These are phyloP conservation scores for Scolanthus callimorphus DNA, from an alignment of 92 coral and sea anemone species.

Conservation along the genomic window DNA sequence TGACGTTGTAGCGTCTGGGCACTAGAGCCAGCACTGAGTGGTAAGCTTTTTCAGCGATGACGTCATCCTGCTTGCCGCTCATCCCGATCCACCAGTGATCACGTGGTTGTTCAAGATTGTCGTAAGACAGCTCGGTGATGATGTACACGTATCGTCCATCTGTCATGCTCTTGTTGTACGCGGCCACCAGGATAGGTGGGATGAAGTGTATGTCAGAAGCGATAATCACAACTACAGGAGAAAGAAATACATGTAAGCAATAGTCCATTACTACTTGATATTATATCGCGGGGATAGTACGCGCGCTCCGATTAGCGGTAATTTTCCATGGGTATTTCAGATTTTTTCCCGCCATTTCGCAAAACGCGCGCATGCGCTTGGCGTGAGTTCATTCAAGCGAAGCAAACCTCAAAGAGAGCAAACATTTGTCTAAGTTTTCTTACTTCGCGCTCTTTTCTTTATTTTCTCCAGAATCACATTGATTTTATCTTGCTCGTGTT, in stretches of 20 bases:
- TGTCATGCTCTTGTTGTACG: slow-evolving; percentile 63
- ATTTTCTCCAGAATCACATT: slow-evolving; percentile 33
- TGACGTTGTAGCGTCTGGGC: slow-evolving; percentile 52
- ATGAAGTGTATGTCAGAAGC: slow-evolving; percentile 41
- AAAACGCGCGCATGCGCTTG: no score
- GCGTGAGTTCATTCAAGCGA: no score
- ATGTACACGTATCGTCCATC: slow-evolving; percentile 77
- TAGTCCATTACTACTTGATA: no score
- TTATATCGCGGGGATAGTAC: no score
- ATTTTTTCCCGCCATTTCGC: no score
- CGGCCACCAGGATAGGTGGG: slow-evolving; percentile 60
- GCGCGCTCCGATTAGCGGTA: no score
- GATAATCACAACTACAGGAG: slow-evolving; percentile 57
- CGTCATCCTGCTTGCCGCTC: slow-evolving; percentile 15
- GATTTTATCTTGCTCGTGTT: slow-evolving; percentile 20
- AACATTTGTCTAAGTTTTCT: no score
- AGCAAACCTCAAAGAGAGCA: no score
- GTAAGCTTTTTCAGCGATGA: slow-evolving; percentile 45
- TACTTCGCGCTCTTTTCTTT: slow-evolving; percentile 69
- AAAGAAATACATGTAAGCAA: no score
- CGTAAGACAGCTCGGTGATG: slow-evolving; percentile 49
- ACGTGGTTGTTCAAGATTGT: background rate
- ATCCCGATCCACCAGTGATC: slow-evolving; percentile 54
- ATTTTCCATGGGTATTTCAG: no score
- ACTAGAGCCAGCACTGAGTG: slow-evolving; percentile 66